Evolutionary conservation across 2,113 vertebrate species (phyloP).

Genomic region (Cnemophilus loriae): DNA sequence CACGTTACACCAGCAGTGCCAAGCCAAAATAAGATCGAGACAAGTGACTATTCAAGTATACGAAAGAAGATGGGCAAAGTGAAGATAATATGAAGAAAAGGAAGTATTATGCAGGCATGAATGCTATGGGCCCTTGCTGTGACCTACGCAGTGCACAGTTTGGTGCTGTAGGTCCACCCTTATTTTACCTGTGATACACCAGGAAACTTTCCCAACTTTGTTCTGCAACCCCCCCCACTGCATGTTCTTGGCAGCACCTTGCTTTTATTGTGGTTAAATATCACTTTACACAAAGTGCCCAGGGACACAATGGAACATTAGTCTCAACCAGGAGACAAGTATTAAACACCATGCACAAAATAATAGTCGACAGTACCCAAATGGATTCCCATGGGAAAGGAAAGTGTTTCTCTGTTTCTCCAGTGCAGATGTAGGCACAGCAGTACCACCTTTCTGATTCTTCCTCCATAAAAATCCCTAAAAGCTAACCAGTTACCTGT

Average conservation of each 20-base stretch:
- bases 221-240: neutral
- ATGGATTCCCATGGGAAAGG: neutral
- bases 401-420: neutral
- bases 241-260: neutral
- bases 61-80: no score
- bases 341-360: neutral
- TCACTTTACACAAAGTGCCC: neutral
- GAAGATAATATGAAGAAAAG: no score
- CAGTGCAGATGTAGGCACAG: neutral
- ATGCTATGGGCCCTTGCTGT: no score
- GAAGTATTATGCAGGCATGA: no score
- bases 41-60: no score
- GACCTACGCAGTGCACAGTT: neutral
- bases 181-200: accelerated
- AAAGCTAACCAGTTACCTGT: neutral
- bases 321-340: neutral
- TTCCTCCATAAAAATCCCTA: neutral
- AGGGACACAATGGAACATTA: neutral
- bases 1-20: neutral
- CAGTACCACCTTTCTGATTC: neutral
- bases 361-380: neutral
- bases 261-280: neutral
- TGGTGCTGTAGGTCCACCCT: neutral
- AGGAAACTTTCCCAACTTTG: neutral
- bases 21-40: neutral